Evolutionary conservation across 2,113 vertebrate species (phyloP).

Genomic region (Lasiurus borealis): DNA sequence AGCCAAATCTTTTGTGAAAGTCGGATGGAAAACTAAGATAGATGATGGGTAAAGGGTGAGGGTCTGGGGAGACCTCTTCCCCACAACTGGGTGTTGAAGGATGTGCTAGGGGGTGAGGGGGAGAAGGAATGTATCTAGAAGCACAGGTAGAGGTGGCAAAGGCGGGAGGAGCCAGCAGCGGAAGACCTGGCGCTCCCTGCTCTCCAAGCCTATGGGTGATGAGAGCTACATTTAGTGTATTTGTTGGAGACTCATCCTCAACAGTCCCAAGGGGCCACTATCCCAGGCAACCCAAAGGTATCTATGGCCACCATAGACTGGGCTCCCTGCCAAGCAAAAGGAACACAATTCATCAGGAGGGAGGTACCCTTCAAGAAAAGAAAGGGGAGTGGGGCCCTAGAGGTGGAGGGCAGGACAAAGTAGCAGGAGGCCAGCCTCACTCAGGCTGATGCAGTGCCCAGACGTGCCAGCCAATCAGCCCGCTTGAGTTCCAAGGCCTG

Average conservation of each 20-base stretch:
- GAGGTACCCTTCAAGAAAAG: slow-evolving; percentile 80
- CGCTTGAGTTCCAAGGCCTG: slow-evolving; percentile 93
- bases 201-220: slow-evolving; percentile 18
- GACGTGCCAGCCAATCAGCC: slow-evolving; percentile 88
- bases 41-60: slow-evolving; percentile 18
- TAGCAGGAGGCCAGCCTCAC: slow-evolving; percentile 71
- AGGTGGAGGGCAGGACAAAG: slow-evolving; percentile 80
- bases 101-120: slow-evolving; percentile 25
- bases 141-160: background rate
- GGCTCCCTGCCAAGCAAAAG: slow-evolving; percentile 79
- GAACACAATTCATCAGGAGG: slow-evolving; percentile 79
- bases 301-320: slow-evolving; percentile 10
- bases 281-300: background rate
- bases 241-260: background rate
- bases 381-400: slow-evolving; percentile 61
- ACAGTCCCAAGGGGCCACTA: background rate
- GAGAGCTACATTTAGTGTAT: slow-evolving; percentile 25
- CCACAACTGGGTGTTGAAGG: slow-evolving; percentile 24
- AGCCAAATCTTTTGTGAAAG: slow-evolving; percentile 74
- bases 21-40: slow-evolving; percentile 26
- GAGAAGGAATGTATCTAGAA: slow-evolving; percentile 3
- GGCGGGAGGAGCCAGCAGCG: background rate
- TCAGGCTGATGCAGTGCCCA: slow-evolving; percentile 87
- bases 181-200: background rate
- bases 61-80: slow-evolving; percentile 17